phyloP scores from a whole-genome alignment of 2,888 invertebrate species.

The Microctonus hyperodae region DNA sequence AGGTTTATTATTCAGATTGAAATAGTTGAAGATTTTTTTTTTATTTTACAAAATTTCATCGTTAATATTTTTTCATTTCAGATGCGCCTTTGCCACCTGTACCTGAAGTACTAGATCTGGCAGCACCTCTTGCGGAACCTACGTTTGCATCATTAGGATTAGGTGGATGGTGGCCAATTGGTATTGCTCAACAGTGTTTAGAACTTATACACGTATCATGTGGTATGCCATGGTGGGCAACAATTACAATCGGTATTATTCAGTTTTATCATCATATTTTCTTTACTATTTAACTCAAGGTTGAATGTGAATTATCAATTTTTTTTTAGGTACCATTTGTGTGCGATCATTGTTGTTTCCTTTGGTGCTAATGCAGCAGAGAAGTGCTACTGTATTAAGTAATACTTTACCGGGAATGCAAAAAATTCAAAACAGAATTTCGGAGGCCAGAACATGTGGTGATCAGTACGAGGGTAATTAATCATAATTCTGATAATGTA shows the following conservation, averaged over 20 bases:
- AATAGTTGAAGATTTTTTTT: too few relatives aligned
- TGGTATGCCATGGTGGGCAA: conserved; percentile 93
- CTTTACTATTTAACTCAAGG: background rate
- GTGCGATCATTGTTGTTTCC: conserved; percentile 83
- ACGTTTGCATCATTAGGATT: conserved; percentile 83
- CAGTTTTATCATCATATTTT: background rate
- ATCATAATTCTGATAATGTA: background rate
- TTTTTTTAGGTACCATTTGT: conserved; percentile 1
- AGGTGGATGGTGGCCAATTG: conserved; percentile 82
- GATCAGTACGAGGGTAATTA: conserved; percentile 78
- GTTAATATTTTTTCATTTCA: conserved; percentile 31
- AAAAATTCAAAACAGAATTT: conserved; percentile 81
- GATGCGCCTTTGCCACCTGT: conserved; percentile 52
- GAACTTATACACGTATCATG: conserved; percentile 83
- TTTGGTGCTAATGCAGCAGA: conserved; percentile 82
- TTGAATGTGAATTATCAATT: background rate
- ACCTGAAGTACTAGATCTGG: conserved; percentile 37
- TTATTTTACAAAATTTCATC: too few relatives aligned
- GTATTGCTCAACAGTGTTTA: conserved; percentile 79
- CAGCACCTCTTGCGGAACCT: conserved; percentile 70
- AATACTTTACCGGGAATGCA: conserved; percentile 89
- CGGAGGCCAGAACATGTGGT: conserved; percentile 84
- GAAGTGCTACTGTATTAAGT: conserved; percentile 80
- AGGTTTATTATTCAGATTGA: too few relatives aligned
- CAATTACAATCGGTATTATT: conserved; percentile 75